These are phyloP conservation scores for Callospermophilus lateralis DNA, from an alignment of 2,113 vertebrate species.

Conservation along the genomic window DNA sequence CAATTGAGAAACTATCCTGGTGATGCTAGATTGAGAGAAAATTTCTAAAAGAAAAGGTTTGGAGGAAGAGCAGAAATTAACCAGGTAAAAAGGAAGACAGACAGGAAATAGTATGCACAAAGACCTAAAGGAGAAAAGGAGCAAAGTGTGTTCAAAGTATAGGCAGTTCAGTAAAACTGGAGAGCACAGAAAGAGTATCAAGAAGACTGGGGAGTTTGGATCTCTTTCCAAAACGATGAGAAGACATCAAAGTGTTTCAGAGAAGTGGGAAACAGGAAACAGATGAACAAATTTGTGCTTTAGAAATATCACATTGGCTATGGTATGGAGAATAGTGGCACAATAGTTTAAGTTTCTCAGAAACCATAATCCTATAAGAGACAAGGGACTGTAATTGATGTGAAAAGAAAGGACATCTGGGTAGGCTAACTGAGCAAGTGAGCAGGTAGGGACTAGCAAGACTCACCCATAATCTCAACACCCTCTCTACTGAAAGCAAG, in stretches of 20 bases:
- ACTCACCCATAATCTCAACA: slow-evolving; percentile 16
- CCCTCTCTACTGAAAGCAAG: not conserved
- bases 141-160: not conserved
- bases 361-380: slow-evolving; percentile 33
- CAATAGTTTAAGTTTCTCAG: not conserved
- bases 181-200: not conserved
- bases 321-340: not conserved
- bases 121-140: slow-evolving; percentile 15
- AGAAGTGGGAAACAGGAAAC: slow-evolving; percentile 5
- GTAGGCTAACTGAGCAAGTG: not conserved
- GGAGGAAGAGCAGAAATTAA: not conserved
- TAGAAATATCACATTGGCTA: not conserved
- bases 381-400: not conserved
- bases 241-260: slow-evolving; percentile 42
- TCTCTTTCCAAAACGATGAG: slow-evolving; percentile 9
- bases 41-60: not conserved
- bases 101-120: slow-evolving; percentile 1
- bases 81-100: slow-evolving; percentile 3
- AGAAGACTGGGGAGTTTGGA: not conserved
- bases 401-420: not conserved
- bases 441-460: not conserved
- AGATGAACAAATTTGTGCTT: not conserved
- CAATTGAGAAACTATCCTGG: not conserved
- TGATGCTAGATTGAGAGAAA: not conserved
- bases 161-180: not conserved